These are phyloP conservation scores for Platanista minor DNA, from an alignment of 2,113 vertebrate species.

Conservation along the genomic window DNA sequence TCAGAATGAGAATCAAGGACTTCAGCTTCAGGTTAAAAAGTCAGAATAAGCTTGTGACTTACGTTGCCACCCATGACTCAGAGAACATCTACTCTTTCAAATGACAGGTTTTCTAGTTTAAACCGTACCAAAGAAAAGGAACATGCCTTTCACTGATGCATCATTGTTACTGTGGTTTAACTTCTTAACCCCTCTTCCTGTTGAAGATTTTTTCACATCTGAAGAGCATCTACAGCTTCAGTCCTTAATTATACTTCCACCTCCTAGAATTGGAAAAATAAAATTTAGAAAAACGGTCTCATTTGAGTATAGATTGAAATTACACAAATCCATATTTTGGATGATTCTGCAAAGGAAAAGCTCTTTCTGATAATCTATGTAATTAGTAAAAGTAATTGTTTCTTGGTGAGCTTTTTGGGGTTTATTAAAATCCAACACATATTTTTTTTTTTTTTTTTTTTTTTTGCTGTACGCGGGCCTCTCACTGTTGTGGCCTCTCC, in stretches of 20 bases:
- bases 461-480: too few relatives aligned
- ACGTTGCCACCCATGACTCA: conserved; percentile 81
- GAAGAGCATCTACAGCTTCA: conserved; percentile 42
- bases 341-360: neutral
- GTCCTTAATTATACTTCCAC: conserved; percentile 51
- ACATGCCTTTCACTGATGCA: conserved; percentile 72
- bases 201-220: conserved; percentile 60
- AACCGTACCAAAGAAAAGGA: conserved; percentile 77
- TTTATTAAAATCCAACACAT: neutral
- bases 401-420: neutral
- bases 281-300: neutral
- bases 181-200: conserved; percentile 81
- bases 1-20: conserved; percentile 74
- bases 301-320: neutral
- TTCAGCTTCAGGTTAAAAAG: conserved; percentile 77
- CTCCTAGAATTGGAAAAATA: conserved; percentile 28
- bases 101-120: conserved; percentile 78
- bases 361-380: neutral
- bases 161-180: conserved; percentile 81
- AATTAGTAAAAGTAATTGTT: neutral
- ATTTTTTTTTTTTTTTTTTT: too few relatives aligned
- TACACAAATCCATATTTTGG: neutral
- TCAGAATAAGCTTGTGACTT: conserved; percentile 78
- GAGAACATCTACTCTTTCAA: conserved; percentile 78
- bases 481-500: too few relatives aligned